These are phyloP conservation scores for Harpagifer antarcticus DNA, from an alignment of 2,797 vertebrate genomes.

Conservation along the genomic window DNA sequence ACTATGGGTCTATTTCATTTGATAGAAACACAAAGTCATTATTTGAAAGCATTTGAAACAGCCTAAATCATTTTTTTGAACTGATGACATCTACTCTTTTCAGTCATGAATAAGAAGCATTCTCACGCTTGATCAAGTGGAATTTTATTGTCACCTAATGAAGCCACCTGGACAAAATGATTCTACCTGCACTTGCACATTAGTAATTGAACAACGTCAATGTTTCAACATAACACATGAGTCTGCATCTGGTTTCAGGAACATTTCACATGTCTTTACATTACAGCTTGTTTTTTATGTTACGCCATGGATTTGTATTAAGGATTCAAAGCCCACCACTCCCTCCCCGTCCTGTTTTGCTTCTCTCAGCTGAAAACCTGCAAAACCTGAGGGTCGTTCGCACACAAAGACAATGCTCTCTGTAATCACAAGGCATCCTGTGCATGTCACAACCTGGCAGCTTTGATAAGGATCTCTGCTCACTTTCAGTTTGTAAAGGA, in stretches of 20 bases:
- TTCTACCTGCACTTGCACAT: background rate
- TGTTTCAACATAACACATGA: constrained; percentile 28
- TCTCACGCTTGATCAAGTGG: background rate
- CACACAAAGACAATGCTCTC: constrained; percentile 3
- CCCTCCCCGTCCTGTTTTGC: background rate
- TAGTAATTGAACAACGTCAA: background rate
- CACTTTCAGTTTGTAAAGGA: background rate
- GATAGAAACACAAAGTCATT: background rate
- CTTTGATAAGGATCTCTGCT: constrained; percentile 8
- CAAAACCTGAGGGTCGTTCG: constrained; percentile 26
- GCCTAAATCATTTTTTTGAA: no score
- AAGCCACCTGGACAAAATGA: background rate
- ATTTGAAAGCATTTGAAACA: no score
- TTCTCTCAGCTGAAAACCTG: constrained; percentile 37
- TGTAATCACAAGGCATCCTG: background rate
- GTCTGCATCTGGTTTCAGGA: constrained; percentile 23
- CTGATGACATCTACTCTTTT: background rate
- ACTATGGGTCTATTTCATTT: background rate
- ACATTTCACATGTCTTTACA: background rate
- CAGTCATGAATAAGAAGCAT: no score
- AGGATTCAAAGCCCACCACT: background rate
- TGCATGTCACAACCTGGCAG: constrained; percentile 1
- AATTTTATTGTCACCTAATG: background rate
- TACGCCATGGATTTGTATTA: background rate
- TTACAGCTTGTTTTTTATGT: background rate